phyloP scores from a whole-genome alignment of 2,888 invertebrate genomes.

The Coelinius sp. region DNA sequence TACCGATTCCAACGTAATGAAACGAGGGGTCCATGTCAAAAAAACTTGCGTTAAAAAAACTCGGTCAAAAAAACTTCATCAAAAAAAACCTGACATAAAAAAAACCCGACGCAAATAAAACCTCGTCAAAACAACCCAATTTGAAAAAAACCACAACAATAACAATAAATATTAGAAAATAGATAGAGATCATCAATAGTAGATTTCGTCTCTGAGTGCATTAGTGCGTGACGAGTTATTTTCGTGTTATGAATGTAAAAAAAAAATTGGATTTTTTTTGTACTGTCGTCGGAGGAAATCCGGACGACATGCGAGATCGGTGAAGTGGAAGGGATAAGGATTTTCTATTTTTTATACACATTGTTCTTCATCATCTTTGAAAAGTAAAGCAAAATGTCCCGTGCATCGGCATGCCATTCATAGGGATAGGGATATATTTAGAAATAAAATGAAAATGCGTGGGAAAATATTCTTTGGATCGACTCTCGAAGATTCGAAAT shows the following conservation, averaged over 20 bases:
- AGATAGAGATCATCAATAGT: too few species aligned
- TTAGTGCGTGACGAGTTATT: slow-evolving; percentile 3
- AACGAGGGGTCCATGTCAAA: too few species aligned
- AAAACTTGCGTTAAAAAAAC: too few species aligned
- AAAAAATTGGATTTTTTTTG: background rate
- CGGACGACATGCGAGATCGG: slow-evolving; percentile 29
- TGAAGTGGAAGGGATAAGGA: slow-evolving; percentile 28
- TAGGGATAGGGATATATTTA: slow-evolving; percentile 47
- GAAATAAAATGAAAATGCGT: slow-evolving; percentile 20
- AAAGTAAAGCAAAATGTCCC: slow-evolving; percentile 54
- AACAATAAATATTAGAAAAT: too few species aligned
- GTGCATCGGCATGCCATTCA: slow-evolving; percentile 70
- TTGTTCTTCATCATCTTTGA: slow-evolving; percentile 13
- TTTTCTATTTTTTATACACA: background rate
- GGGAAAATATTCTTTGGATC: slow-evolving; percentile 27
- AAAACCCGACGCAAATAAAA: too few species aligned
- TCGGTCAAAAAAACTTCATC: too few species aligned
- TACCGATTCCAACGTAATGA: too few species aligned
- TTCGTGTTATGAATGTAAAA: slow-evolving; percentile 20
- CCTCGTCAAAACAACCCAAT: too few species aligned
- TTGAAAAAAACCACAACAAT: too few species aligned
- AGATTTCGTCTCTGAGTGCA: too few species aligned
- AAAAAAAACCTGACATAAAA: too few species aligned
- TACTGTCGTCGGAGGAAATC: slow-evolving; percentile 12
- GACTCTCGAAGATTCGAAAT: slow-evolving; percentile 15